These are phyloP conservation scores for Diprion similis DNA, from an alignment of 1,140 invertebrate species.

Conservation along the genomic window DNA sequence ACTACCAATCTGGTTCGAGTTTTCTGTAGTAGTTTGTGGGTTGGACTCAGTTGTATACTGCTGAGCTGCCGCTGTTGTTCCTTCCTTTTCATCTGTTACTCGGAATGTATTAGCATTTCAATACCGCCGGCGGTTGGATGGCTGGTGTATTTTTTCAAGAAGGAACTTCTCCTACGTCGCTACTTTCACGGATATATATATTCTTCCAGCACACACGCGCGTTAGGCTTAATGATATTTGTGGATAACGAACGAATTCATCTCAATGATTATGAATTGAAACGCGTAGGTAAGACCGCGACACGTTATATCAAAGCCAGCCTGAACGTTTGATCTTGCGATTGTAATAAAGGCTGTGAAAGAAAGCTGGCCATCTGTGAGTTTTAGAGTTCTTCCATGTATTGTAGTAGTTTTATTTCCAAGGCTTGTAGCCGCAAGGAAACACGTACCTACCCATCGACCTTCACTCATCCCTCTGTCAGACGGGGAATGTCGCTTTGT, in stretches of 20 bases:
- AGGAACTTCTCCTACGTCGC: not conserved
- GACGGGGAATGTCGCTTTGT: not conserved
- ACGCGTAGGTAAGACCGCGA: not conserved
- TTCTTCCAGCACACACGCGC: not conserved
- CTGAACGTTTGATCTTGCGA: no score
- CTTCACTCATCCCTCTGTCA: constrained; percentile 5
- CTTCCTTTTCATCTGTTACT: not conserved
- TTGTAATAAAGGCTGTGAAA: not conserved
- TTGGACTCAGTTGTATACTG: no score
- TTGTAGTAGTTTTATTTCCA: not conserved
- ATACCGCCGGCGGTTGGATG: not conserved
- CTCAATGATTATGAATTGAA: not conserved
- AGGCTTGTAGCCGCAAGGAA: not conserved
- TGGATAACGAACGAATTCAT: not conserved
- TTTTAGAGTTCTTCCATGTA: not conserved
- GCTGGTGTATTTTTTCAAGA: not conserved
- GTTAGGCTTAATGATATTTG: not conserved
- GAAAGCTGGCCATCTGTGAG: not conserved
- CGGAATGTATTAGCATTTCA: not conserved
- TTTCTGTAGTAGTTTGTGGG: no score
- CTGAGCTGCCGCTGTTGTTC: not conserved
- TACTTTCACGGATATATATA: not conserved
- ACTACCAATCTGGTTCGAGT: no score
- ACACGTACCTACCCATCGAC: constrained; percentile 1
- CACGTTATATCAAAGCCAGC: no score